Percentiles rank a stretch among this genome's conserved stretches.
These are phyloP conservation scores for Haemorhous mexicanus DNA, from an alignment of 2,113 vertebrate genomes.

Conservation along the genomic window DNA sequence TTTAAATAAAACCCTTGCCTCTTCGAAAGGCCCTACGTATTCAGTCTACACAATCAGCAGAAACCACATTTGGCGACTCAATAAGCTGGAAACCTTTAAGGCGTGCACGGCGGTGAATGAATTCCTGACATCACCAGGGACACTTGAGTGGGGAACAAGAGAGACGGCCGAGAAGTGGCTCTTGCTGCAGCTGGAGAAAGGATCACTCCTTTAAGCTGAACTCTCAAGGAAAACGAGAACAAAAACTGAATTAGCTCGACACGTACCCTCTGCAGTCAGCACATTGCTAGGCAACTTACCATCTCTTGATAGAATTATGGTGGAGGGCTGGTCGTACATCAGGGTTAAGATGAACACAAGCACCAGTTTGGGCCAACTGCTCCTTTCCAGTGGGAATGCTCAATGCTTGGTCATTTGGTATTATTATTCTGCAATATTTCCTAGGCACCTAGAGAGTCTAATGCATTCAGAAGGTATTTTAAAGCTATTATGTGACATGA, in stretches of 20 bases:
- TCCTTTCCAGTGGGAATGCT: slow-evolving; percentile 57
- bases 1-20: slow-evolving; percentile 40
- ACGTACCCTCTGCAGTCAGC: slow-evolving; percentile 19
- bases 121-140: slow-evolving; percentile 47
- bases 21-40: slow-evolving; percentile 37
- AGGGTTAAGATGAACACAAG: slow-evolving; percentile 60
- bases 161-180: neutral
- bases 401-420: neutral
- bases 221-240: slow-evolving; percentile 38
- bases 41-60: slow-evolving; percentile 57
- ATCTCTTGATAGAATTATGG: slow-evolving; percentile 55
- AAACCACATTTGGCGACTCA: slow-evolving; percentile 53
- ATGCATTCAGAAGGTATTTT: slow-evolving; percentile 38
- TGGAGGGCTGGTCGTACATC: slow-evolving; percentile 45
- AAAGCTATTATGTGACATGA: slow-evolving; percentile 29
- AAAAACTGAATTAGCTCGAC: slow-evolving; percentile 56
- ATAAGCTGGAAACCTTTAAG: slow-evolving; percentile 59
- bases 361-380: slow-evolving; percentile 55
- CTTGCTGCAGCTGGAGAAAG: neutral
- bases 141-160: slow-evolving; percentile 38
- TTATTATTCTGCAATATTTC: slow-evolving; percentile 21
- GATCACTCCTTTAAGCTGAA: slow-evolving; percentile 49
- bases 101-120: slow-evolving; percentile 5
- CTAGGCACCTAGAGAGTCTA: slow-evolving; percentile 18
- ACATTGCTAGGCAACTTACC: slow-evolving; percentile 61